phyloP scores from a whole-genome alignment of 2,113 vertebrate genomes.

The Tetraodon nigroviridis region DNA sequence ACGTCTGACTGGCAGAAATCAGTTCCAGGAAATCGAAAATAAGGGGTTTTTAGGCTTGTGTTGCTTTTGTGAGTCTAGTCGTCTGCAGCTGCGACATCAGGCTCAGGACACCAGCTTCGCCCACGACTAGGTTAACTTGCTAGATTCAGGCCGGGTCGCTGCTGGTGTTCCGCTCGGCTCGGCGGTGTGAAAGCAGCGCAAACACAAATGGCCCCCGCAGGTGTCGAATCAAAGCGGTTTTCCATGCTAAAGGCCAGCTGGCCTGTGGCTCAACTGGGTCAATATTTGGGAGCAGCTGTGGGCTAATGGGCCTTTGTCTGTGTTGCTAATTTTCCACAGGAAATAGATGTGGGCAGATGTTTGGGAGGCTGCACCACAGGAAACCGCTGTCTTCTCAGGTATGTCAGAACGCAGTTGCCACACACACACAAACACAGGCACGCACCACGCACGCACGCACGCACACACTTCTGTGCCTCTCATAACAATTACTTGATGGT shows the following conservation, averaged over 20 bases:
- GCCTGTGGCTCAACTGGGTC: conserved; percentile 37
- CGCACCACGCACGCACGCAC: conserved; percentile 3
- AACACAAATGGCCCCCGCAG: conserved; percentile 69
- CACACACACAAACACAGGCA: conserved; percentile 15
- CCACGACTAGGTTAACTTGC: too few relatives aligned
- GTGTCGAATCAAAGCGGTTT: conserved; percentile 67
- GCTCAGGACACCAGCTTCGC: too few relatives aligned
- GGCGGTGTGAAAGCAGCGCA: conserved; percentile 44
- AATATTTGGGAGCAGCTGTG: conserved; percentile 68
- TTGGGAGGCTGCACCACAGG: conserved; percentile 78
- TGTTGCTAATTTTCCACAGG: conserved; percentile 84
- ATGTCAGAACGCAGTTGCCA: conserved; percentile 73
- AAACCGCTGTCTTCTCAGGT: conserved; percentile 79
- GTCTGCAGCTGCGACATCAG: too few relatives aligned
- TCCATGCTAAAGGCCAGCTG: conserved; percentile 51
- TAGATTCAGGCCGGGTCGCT: neutral
- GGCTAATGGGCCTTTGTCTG: conserved; percentile 72
- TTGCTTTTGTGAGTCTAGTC: too few relatives aligned
- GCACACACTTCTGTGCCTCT: conserved; percentile 8
- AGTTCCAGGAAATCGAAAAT: too few relatives aligned
- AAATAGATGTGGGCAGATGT: conserved; percentile 86
- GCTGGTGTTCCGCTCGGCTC: conserved; percentile 29
- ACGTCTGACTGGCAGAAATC: conserved; percentile 2
- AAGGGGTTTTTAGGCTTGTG: too few relatives aligned
- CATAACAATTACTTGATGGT: conserved; percentile 50